Evolutionary conservation across 2,797 vertebrate species (phyloP).

Genomic region (Gallinago nigripennis): DNA sequence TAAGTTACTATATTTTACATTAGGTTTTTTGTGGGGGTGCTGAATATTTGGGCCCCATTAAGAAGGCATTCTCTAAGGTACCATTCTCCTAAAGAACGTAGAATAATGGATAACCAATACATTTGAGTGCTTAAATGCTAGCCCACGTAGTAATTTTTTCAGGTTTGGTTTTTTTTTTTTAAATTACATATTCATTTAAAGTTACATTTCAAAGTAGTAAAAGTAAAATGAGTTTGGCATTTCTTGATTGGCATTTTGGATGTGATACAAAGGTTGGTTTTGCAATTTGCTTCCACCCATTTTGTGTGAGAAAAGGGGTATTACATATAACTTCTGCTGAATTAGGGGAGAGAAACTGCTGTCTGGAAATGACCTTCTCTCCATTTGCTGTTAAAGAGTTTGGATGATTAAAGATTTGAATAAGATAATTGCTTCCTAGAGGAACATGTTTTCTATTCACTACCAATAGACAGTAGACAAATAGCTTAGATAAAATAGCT

Average conservation of each 20-base stretch:
- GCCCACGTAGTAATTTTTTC: neutral
- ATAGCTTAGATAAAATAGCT: neutral
- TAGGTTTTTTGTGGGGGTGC: neutral
- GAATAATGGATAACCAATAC: neutral
- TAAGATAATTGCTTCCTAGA: neutral
- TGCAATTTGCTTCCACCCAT: neutral
- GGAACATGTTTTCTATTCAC: neutral
- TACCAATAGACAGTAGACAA: neutral
- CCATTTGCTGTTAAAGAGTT: neutral
- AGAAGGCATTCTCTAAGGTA: neutral
- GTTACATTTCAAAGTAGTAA: neutral
- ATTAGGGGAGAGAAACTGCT: neutral
- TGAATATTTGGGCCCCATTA: neutral
- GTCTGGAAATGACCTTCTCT: neutral
- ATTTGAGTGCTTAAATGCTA: neutral
- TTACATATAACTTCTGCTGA: neutral
- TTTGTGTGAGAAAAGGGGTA: neutral
- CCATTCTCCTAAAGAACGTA: neutral
- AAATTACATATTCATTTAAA: neutral
- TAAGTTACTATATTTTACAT: conserved; percentile 10
- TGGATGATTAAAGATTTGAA: neutral
- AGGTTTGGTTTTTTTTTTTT: too few relatives aligned
- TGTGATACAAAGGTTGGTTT: neutral
- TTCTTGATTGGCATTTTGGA: neutral
- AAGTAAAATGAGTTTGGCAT: neutral